Evolutionary conservation across 2,888 invertebrate genomes (phyloP), one percentile per base, ranked within the genome.

Genomic region (Scrobipalpa costella): DNA sequence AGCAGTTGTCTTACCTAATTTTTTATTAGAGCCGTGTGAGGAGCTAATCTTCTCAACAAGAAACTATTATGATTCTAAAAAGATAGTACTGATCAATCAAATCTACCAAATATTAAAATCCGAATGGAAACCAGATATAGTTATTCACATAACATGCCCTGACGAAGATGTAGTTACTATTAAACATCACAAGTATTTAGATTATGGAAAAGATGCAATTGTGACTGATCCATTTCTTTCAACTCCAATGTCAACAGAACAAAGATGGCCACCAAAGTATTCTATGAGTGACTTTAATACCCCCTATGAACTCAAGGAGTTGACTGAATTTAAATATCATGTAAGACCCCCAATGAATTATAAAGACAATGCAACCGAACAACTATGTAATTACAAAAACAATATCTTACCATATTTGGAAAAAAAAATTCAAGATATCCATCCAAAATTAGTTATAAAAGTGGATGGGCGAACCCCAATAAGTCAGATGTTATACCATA

Each of bases 131-230:
- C 91, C 93, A n/a, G 80, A 88, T 69, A 73, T 94, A 50, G 85
- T 94, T 21, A 89, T 94, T 69, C 92, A 94, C 71, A 74, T 93
- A 0, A 87, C 88, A 49, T 93, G 93, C 67, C 86, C 92, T 27
- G 92, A 93, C 67, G 77, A 76, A 61, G 94, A 94, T 73, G 83
- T 92, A n/a, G 71, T 92, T 27, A 81, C 81, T 15, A 92, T 85
- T 75, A 85, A 79, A 71, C 68, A 62, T 58, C 77, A 79, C 58
- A 86, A 80, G 69, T 88, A 76, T 70, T 69, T 81, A 19, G 84
- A 88, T 73, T 89, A 86, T 68, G 7, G 33, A 11, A 61, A 21
- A 34, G n/a, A 34, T 0, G 15, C 17, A 11, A n/a, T 17, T 55
- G 33, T 17, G 19, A n/a, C 36, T 11, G 71, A 81, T 69, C 75